Base-by-base conservation (phyloP, 23 tunicate species). In the Styela clava region DNA sequence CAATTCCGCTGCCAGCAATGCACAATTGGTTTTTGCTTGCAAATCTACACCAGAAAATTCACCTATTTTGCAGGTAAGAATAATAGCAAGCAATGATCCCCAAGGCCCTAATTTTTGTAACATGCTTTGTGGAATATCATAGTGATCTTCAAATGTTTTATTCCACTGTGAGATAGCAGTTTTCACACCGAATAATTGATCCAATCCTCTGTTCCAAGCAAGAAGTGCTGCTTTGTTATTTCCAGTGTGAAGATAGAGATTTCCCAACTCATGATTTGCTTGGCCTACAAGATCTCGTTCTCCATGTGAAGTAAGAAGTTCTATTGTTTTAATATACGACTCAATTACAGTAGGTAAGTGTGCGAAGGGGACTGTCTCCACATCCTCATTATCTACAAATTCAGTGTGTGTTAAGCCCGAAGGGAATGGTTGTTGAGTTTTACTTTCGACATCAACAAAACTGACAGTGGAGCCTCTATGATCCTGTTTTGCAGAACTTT, bases 41-140 rank as follows among this genome's bases (percentile, higher is more conserved):
- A 74, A 64, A 34, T 87, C 91, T 30, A 68, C 56, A 28, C 82
- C 24, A 0, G 88, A 36, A 33, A 83, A 86, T 80, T 92, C 91
- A 2, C 97, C 98, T 29, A 93, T 93, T 74, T 88, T 93, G 63
- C 89, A 85, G 0, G 89, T 78, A 24, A 93, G 24, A 24, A 86
- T 63, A 33, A 93, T 69, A 27, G 98, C 83, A 34, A 79, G 87
- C 72, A 93, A 69, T 44, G 89, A 87, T 22, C 98, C 98, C 98
- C 98, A 93, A 52, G 85, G 23, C 23, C 98, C 98, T 61, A 87
- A 81, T 20, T 19, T 87, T 18, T 81, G 27, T 2, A 93, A 65
- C 22, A 93, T 36, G 16, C 81, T 64, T 35, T 37, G 71, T 18
- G 97, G 81, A 24, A 88, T 34, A 51, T 88, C 82, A 2, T 87